Percentiles rank a stretch among this genome's conserved stretches.
Evolutionary conservation across 1,140 invertebrate species (phyloP).

Genomic region (Homalodisca vitripennis): DNA sequence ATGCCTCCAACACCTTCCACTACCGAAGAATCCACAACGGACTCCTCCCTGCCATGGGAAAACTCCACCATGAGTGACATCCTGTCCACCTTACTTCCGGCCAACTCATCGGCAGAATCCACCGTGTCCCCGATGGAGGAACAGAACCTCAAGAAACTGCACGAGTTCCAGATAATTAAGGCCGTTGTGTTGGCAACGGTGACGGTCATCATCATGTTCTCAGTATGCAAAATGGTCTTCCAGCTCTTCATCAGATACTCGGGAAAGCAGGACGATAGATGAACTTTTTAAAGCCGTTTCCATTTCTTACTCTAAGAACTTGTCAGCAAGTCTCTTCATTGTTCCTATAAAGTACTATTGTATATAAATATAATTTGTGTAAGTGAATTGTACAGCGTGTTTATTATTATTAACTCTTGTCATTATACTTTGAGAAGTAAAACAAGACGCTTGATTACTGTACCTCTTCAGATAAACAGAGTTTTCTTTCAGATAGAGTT

Average conservation of each 20-base stretch:
- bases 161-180: constrained; percentile 43
- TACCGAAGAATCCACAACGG: background rate
- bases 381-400: too few species aligned
- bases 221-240: constrained; percentile 45
- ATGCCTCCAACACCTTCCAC: background rate
- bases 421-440: too few species aligned
- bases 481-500: too few species aligned
- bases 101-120: background rate
- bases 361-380: too few species aligned
- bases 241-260: constrained; percentile 40
- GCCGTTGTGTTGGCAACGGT: constrained; percentile 42
- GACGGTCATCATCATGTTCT: constrained; percentile 43
- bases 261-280: constrained; percentile 33
- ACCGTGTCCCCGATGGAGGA: constrained; percentile 7
- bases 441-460: too few species aligned
- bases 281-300: too few species aligned
- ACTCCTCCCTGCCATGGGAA: too few species aligned
- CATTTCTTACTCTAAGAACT: too few species aligned
- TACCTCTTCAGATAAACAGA: too few species aligned
- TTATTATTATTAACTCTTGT: too few species aligned
- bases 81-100: background rate
- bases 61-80: background rate
- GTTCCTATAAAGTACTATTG: too few species aligned
- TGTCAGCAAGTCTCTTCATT: too few species aligned
- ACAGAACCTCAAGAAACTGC: background rate